Evolutionary conservation across 2,113 vertebrate species (phyloP).

Genomic region (Anhinga anhinga): DNA sequence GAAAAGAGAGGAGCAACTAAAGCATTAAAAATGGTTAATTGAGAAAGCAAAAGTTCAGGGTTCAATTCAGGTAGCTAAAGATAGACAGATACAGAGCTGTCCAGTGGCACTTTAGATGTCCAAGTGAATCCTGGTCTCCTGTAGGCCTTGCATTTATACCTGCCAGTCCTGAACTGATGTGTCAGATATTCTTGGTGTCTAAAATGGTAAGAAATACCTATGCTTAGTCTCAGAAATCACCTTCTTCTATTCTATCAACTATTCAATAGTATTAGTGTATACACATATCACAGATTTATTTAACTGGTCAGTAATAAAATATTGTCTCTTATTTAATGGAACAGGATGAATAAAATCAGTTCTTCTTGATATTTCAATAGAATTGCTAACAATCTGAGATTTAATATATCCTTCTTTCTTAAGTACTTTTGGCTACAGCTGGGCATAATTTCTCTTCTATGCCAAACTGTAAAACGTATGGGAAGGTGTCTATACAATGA

Average conservation of each 20-base stretch:
- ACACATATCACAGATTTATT: background rate
- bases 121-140: background rate
- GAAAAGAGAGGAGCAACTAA: background rate
- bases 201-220: background rate
- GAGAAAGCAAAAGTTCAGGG: background rate
- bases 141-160: background rate
- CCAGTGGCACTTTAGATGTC: background rate
- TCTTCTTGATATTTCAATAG: background rate
- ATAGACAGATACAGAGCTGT: background rate
- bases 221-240: background rate
- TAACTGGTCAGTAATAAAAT: background rate
- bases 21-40: background rate
- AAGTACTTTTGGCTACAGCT: background rate
- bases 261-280: background rate
- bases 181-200: background rate
- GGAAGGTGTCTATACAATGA: background rate
- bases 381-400: background rate
- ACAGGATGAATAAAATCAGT: background rate
- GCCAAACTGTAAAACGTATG: background rate
- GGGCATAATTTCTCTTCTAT: background rate
- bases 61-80: background rate
- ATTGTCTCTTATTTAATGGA: background rate
- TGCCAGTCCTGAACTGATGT: background rate
- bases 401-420: background rate
- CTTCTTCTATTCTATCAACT: background rate